Evolutionary conservation across 2,797 vertebrate species (phyloP).

Genomic region (Onychomys leucogaster): DNA sequence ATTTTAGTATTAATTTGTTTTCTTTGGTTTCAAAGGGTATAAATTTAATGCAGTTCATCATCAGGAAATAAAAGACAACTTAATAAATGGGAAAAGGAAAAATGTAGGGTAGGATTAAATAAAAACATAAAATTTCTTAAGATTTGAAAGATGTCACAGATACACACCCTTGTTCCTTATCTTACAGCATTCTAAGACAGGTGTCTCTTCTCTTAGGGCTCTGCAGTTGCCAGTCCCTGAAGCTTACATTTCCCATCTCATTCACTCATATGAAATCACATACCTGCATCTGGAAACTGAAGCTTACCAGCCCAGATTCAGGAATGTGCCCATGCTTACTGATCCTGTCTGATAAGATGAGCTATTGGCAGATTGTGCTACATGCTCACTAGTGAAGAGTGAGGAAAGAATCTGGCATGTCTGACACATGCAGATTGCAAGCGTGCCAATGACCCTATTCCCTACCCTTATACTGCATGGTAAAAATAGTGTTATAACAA

Average conservation of each 20-base stretch:
- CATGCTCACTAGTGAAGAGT: neutral
- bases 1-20: neutral
- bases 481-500: neutral
- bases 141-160: neutral
- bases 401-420: neutral
- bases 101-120: neutral
- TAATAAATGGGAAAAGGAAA: neutral
- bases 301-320: neutral
- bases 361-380: neutral
- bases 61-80: constrained; percentile 18
- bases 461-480: neutral
- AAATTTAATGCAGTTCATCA: neutral
- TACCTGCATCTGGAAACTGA: neutral
- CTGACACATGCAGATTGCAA: neutral
- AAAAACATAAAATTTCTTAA: neutral
- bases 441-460: neutral
- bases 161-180: neutral
- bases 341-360: neutral
- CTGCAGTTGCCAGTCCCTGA: neutral
- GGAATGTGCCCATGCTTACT: no score
- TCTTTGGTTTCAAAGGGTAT: neutral
- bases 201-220: neutral
- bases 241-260: neutral
- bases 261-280: neutral
- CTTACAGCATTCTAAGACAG: neutral